These are phyloP conservation scores for Embiotoca jacksoni DNA, from an alignment of 2,113 vertebrate species.

Conservation along the genomic window DNA sequence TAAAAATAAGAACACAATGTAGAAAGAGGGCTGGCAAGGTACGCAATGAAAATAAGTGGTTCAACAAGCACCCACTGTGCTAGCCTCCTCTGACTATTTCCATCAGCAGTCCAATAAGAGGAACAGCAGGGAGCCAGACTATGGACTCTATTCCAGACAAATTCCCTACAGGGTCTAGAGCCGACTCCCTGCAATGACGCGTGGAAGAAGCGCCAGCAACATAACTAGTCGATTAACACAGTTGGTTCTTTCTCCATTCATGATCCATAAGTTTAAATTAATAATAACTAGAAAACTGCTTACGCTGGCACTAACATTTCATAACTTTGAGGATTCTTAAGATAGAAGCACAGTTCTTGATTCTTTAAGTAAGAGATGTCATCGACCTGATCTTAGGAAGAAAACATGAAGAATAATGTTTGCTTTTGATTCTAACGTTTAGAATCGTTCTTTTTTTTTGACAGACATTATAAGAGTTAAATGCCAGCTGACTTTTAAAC, in stretches of 20 bases:
- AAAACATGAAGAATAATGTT: background rate
- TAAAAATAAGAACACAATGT: background rate
- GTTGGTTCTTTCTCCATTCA: background rate
- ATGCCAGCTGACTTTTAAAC: background rate
- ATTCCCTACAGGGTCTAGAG: constrained; percentile 23
- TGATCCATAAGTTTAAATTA: constrained; percentile 13
- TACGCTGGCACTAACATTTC: background rate
- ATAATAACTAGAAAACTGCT: constrained; percentile 6
- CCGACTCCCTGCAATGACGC: constrained; percentile 8
- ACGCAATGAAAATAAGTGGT: constrained; percentile 16
- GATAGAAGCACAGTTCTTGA: background rate
- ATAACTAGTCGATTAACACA: constrained; percentile 23
- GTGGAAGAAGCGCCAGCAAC: constrained; percentile 2
- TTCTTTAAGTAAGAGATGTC: background rate
- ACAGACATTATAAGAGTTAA: background rate
- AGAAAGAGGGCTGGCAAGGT: constrained; percentile 6
- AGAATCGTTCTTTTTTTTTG: background rate
- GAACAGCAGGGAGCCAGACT: constrained; percentile 33
- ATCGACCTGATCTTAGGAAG: background rate
- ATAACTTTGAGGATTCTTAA: background rate
- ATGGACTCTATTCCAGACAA: constrained; percentile 12
- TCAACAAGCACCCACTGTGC: constrained; percentile 13
- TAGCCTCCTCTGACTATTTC: background rate
- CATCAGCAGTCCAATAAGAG: constrained; percentile 27
- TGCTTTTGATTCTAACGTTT: background rate